Evolutionary conservation across 1,140 invertebrate species (phyloP).

Genomic region (Trachymyrmex septentrionalis): DNA sequence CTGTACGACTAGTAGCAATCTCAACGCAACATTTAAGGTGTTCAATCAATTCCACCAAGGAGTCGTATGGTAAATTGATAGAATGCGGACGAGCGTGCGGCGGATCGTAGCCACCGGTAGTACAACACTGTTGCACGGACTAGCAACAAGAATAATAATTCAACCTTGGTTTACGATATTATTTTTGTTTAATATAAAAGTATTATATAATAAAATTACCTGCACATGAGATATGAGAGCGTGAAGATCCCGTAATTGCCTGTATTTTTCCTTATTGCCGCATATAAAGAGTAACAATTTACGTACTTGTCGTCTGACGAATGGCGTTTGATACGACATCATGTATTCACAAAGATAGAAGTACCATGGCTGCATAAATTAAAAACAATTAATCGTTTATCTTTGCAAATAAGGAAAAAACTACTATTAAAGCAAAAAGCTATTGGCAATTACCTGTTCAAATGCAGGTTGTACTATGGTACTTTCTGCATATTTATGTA

Average conservation of each 20-base stretch:
- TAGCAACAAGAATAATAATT: constrained; percentile 72
- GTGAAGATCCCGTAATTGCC: constrained; percentile 97
- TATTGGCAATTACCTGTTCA: constrained; percentile 83
- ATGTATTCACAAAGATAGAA: constrained; percentile 97
- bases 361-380: constrained; percentile 89
- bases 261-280: constrained; percentile 98
- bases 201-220: constrained; percentile 81
- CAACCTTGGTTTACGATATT: constrained; percentile 7
- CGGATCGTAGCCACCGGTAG: constrained; percentile 88
- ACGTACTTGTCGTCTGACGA: constrained; percentile 92
- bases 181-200: not conserved
- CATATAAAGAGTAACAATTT: constrained; percentile 97
- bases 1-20: constrained; percentile 95
- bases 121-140: constrained; percentile 88
- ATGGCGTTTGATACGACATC: constrained; percentile 95
- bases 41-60: constrained; percentile 96
- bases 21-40: constrained; percentile 98
- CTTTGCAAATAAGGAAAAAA: constrained; percentile 13
- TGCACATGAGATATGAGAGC: constrained; percentile 94
- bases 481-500: constrained; percentile 91
- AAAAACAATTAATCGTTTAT: constrained; percentile 23
- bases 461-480: constrained; percentile 87
- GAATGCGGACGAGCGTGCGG: constrained; percentile 85
- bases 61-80: constrained; percentile 93
- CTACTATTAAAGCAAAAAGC: constrained; percentile 14